Evolutionary conservation across 2,113 vertebrate species (phyloP).

Genomic region (Ammodytes dubius): DNA sequence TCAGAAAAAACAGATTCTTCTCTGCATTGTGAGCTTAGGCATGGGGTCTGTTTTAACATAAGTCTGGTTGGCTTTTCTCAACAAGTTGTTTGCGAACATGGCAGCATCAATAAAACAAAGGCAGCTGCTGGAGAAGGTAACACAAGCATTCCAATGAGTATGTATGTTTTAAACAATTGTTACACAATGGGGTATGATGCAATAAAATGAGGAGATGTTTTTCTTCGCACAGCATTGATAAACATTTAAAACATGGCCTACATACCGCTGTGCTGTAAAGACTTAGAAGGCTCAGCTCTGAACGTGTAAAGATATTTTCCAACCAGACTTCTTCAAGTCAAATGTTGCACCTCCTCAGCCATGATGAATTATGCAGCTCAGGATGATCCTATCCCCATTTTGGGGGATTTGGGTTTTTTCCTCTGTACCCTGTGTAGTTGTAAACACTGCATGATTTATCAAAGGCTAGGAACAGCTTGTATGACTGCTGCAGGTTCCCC

Average conservation of each 20-base stretch:
- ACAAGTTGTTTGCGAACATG: neutral
- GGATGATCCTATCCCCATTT: conserved; percentile 65
- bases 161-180: neutral
- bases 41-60: neutral
- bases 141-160: neutral
- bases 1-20: neutral
- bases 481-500: conserved; percentile 54
- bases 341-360: conserved; percentile 44
- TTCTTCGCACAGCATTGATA: neutral
- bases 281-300: neutral
- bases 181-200: no score
- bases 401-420: conserved; percentile 39
- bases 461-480: conserved; percentile 65
- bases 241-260: conserved; percentile 1
- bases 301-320: conserved; percentile 15
- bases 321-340: conserved; percentile 25
- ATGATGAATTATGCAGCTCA: conserved; percentile 70
- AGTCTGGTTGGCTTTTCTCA: neutral
- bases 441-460: conserved; percentile 82
- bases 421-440: conserved; percentile 50
- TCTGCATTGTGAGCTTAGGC: neutral
- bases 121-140: neutral
- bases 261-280: neutral
- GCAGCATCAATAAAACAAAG: neutral
- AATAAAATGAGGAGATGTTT: neutral